Evolutionary conservation across 2,888 invertebrate genomes (phyloP).

Genomic region (Zygaena filipendulae): DNA sequence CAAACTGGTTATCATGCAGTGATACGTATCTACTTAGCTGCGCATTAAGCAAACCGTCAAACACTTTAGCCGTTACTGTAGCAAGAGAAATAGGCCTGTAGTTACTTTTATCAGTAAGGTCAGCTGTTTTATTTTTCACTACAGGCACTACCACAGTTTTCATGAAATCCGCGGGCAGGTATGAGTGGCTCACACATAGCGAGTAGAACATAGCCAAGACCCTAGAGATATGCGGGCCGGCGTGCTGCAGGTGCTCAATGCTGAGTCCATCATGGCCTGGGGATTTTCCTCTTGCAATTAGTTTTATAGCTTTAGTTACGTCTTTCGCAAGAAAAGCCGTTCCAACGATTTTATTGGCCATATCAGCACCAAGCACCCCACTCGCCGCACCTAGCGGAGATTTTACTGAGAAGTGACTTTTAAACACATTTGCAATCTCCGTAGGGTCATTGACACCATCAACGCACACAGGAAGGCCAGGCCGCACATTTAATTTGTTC

Average conservation of each 20-base stretch:
- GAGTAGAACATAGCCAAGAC: conserved; percentile 3
- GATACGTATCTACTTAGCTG: neutral
- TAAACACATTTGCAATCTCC: conserved; percentile 4
- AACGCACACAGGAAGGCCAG: conserved; percentile 6
- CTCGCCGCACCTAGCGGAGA: neutral
- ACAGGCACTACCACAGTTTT: too few relatives aligned
- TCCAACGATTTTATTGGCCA: too few relatives aligned
- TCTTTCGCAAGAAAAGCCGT: too few relatives aligned
- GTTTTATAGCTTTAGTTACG: neutral
- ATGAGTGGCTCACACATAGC: conserved; percentile 8
- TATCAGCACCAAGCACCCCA: neutral
- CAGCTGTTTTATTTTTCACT: conserved; percentile 8
- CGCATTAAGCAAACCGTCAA: conserved; percentile 3
- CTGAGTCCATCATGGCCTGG: conserved; percentile 7
- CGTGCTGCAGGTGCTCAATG: conserved; percentile 7
- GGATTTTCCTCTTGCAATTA: conserved; percentile 3
- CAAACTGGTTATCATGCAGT: conserved; percentile 8
- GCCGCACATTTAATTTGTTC: conserved; percentile 5
- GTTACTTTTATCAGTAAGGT: too few relatives aligned
- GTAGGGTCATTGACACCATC: too few relatives aligned
- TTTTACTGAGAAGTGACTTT: neutral
- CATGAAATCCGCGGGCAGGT: conserved; percentile 7
- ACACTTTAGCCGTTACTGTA: conserved; percentile 2
- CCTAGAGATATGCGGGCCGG: conserved; percentile 4
- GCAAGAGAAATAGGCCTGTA: conserved; percentile 5